Base-by-base conservation (phyloP, 2,113 vertebrate species). In the Pteropus alecto region DNA sequence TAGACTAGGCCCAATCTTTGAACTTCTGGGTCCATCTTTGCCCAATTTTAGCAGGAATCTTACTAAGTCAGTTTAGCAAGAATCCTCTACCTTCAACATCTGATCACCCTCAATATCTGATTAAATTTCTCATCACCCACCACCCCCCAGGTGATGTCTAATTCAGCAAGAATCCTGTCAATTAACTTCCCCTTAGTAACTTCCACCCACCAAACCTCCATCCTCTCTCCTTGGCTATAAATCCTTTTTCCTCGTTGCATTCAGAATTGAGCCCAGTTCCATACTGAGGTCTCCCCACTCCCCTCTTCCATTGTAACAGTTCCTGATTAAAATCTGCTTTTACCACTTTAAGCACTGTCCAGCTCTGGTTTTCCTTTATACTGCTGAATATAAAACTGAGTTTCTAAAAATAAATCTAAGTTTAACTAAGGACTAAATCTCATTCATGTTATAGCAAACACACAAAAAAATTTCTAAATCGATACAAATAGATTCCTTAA, bases 331-430 rank as follows among this genome's bases (percentile, higher is more conserved):
- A 87, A 87, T 48, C 60, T 86, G 61, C 16, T 86, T 65, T 77
- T 46, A 86, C 48, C 61, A 86, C 51, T 67, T 67, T 35, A 93
- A 68, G 48, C 60, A 56, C 58, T 19, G 43, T 63, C 24, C 56
- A 18, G 24, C 56, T 92, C 79, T 74, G 38, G 30, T 77, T 93
- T 93, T 79, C 63, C 48, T 46, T 43, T 63, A 63, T 38, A 74
- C 3, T 89, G n/a, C 22, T 73, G 83, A 85, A 93, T 58, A 35
- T 90, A 86, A 94, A 93, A 71, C 60, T 68, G 33, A 70, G 54
- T 54, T 93, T 94, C 67, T 61, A 83, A 90, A 90, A 86, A 68
- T 61, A 89, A 90, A 82, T 60, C 54, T 84, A 67, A 95, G 73
- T 73, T 90, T 60, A 97, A 83, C 24, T 61, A 85, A 74, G 22